A percentile compares a stretch with the other conserved stretches of the same genome.
phyloP scores from a whole-genome alignment of 1,140 invertebrate species.

The Brachionus manjavacas region DNA sequence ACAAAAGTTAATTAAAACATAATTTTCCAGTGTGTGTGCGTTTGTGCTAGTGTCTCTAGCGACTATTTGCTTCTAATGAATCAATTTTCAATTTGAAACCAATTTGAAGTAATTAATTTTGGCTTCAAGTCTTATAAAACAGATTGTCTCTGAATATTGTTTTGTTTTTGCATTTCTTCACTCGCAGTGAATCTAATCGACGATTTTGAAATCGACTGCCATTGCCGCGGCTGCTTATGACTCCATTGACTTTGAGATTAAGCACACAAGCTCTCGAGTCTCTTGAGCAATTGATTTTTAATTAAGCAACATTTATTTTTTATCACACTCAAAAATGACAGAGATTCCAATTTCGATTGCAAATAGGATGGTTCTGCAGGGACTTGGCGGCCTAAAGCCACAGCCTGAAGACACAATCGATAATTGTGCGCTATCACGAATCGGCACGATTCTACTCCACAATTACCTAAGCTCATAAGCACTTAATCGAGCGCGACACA shows the following conservation, averaged over 20 bases:
- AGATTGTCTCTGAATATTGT: background rate
- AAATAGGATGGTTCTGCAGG: background rate
- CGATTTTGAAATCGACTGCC: no score
- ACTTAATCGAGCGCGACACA: background rate
- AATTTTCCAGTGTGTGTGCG: background rate
- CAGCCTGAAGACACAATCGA: background rate
- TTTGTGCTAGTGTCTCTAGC: background rate
- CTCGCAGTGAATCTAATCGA: background rate
- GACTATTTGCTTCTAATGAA: background rate
- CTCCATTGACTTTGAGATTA: background rate
- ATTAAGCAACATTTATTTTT: slow-evolving; percentile 27
- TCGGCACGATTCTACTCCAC: background rate
- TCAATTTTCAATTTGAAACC: slow-evolving; percentile 22
- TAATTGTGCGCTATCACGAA: background rate
- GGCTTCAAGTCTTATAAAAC: slow-evolving; percentile 2
- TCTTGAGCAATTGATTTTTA: slow-evolving; percentile 32
- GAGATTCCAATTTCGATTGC: background rate
- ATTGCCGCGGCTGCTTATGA: background rate
- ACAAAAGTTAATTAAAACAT: slow-evolving; percentile 32
- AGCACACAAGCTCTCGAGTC: background rate
- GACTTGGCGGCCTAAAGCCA: background rate
- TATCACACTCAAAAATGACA: slow-evolving; percentile 1
- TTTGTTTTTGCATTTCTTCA: slow-evolving; percentile 1
- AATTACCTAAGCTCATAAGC: background rate
- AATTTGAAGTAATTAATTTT: slow-evolving; percentile 32